A percentile compares a stretch with the other conserved stretches of the same genome.
Evolutionary conservation across 1,140 invertebrate species (phyloP).

Genomic region (Nasonia giraulti): DNA sequence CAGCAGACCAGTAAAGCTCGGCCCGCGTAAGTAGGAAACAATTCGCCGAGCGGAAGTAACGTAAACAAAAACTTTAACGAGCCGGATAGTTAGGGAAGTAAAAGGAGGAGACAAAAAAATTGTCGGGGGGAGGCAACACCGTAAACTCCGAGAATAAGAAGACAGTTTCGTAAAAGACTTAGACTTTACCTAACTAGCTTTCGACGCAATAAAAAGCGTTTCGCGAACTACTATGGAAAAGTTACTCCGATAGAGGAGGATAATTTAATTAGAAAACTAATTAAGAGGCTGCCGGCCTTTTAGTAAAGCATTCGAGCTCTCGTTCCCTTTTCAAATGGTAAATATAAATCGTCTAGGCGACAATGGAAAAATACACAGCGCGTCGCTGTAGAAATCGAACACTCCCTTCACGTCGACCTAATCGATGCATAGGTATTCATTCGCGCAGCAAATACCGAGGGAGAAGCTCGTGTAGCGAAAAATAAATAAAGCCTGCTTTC

Average conservation of each 20-base stretch:
- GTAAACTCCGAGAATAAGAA: not conserved
- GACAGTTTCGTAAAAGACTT: slow-evolving; percentile 19
- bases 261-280: slow-evolving; percentile 10
- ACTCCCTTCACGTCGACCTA: too few species aligned
- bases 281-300: not conserved
- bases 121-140: not conserved
- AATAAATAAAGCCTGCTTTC: too few species aligned
- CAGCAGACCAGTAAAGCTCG: not conserved
- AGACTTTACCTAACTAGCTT: not conserved
- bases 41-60: not conserved
- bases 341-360: not conserved
- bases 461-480: too few species aligned
- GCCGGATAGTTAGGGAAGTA: not conserved
- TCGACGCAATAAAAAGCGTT: not conserved
- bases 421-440: too few species aligned
- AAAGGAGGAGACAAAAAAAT: not conserved
- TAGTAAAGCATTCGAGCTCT: not conserved
- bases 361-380: too few species aligned
- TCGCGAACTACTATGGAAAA: slow-evolving; percentile 1
- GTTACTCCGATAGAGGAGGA: not conserved
- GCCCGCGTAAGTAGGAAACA: not conserved
- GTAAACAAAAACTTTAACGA: slow-evolving; percentile 9
- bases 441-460: too few species aligned
- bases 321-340: not conserved
- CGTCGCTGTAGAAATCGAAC: too few species aligned